phyloP scores from a whole-genome alignment of 2,797 vertebrate species.

The Tangara arthus region DNA sequence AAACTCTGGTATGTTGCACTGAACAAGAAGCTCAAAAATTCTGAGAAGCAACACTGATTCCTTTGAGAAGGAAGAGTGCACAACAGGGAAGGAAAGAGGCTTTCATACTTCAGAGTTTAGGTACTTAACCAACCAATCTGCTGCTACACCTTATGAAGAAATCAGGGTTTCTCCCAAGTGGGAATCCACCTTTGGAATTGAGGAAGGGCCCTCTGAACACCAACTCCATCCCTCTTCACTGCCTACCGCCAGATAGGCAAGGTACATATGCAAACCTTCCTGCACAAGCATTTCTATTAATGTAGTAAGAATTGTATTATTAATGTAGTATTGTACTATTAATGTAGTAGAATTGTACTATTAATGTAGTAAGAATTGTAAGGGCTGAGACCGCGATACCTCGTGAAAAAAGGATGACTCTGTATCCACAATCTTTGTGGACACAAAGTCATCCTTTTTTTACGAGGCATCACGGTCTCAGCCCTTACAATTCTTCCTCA shows the following conservation, averaged over 20 bases:
- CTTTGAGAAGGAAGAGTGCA: not conserved
- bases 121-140: not conserved
- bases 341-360: no score
- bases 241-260: not conserved
- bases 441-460: not conserved
- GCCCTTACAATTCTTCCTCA: not conserved
- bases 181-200: not conserved
- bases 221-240: not conserved
- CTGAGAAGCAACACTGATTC: not conserved
- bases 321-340: no score
- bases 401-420: no score
- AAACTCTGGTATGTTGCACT: not conserved
- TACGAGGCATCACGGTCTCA: rapidly evolving
- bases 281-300: not conserved
- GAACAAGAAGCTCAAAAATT: not conserved
- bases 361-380: no score
- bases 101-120: not conserved
- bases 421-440: not conserved
- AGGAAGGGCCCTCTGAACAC: not conserved
- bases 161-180: not conserved
- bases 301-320: no score
- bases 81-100: not conserved
- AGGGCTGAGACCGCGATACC: no score
- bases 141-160: not conserved
- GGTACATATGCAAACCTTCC: not conserved